Conservation (phyloP, 2,797 vertebrate genomes). For the Mionectes olivaceus region DNA sequence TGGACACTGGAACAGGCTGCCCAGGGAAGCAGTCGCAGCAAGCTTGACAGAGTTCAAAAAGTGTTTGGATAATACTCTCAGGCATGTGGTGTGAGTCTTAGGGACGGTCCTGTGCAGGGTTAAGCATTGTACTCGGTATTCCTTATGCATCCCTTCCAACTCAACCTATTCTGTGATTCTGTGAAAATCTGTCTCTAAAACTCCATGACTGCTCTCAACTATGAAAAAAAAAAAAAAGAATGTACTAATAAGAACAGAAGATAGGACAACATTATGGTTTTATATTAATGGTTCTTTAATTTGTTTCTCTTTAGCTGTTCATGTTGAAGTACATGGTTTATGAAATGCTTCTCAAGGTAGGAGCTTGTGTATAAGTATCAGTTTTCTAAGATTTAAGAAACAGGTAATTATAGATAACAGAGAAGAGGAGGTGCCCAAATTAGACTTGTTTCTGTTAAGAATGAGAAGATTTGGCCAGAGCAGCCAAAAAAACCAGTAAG, state of each 20-base stretch:
- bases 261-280: not conserved
- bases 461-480: not conserved
- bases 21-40: not conserved
- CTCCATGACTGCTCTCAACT: not conserved
- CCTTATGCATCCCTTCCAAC: not conserved
- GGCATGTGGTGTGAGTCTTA: not conserved
- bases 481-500: not conserved
- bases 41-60: not conserved
- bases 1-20: not conserved
- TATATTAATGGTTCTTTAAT: not conserved
- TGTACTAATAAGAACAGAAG: not conserved
- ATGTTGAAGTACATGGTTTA: not conserved
- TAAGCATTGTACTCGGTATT: rapidly evolving
- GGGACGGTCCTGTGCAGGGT: not conserved
- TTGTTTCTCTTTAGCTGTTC: not conserved
- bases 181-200: not conserved
- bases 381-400: not conserved
- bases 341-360: not conserved
- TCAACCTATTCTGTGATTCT: not conserved
- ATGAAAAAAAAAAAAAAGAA: not conserved
- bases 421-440: not conserved
- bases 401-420: not conserved
- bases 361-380: not conserved
- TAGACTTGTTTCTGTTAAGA: not conserved
- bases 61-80: not conserved